Percentiles rank a stretch among this genome's conserved stretches.
Conservation (phyloP, 2,113 vertebrate species). For the Amblyopsis rosae region DNA sequence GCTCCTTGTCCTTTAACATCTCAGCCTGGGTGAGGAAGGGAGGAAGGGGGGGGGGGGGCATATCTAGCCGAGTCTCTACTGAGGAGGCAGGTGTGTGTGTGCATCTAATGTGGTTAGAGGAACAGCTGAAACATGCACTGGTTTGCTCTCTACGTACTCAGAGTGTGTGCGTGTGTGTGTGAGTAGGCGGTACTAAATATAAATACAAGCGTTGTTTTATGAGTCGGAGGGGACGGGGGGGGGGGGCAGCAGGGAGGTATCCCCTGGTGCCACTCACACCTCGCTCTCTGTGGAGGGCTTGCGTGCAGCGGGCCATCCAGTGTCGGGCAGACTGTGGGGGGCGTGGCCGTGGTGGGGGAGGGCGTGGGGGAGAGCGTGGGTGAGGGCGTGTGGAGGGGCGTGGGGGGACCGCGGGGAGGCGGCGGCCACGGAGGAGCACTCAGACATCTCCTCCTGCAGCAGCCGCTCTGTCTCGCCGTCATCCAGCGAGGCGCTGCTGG, state of each 20-base stretch:
- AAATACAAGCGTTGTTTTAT: conserved; percentile 27
- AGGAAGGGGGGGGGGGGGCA: too few relatives aligned
- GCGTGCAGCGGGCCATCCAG: conserved; percentile 90
- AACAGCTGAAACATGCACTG: too few relatives aligned
- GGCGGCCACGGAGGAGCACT: conserved; percentile 92
- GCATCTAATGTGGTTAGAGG: too few relatives aligned
- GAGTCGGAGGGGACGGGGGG: background rate
- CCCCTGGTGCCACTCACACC: conserved; percentile 76
- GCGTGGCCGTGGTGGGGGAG: conserved; percentile 79
- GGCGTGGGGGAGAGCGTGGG: conserved; percentile 86
- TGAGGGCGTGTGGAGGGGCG: conserved; percentile 81
- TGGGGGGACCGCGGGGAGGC: conserved; percentile 72
- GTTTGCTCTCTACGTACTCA: too few relatives aligned
- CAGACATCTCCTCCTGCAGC: conserved; percentile 93
- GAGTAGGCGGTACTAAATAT: conserved; percentile 20
- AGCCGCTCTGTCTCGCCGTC: conserved; percentile 96
- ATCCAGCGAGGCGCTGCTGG: conserved; percentile 93
- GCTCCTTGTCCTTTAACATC: conserved; percentile 17
- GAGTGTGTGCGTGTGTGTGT: too few relatives aligned
- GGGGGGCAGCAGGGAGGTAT: background rate
- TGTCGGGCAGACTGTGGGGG: conserved; percentile 86
- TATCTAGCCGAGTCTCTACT: too few relatives aligned
- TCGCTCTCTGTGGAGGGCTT: conserved; percentile 93
- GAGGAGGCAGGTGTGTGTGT: background rate
- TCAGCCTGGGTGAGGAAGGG: background rate